A percentile compares a stretch with the other conserved stretches of the same genome.
phyloP scores from a whole-genome alignment of 2,888 invertebrate species.

The Aelia acuminata region DNA sequence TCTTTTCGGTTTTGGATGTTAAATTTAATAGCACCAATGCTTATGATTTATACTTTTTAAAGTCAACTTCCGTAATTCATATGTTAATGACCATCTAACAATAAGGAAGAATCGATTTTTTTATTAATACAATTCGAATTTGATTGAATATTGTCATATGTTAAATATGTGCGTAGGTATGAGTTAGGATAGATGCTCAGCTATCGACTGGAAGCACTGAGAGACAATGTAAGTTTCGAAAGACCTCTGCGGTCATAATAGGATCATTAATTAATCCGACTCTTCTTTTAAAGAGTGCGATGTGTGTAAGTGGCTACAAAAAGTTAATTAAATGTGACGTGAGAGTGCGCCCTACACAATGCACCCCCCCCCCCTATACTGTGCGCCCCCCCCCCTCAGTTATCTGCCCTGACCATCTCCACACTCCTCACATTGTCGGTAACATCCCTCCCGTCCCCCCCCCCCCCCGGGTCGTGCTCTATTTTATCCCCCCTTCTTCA shows the following conservation, averaged over 20 bases:
- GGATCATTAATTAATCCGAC: constrained; percentile 33
- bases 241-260: background rate
- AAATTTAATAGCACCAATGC: no score
- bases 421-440: constrained; percentile 37
- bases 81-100: no score
- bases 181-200: background rate
- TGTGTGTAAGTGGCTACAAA: constrained; percentile 48
- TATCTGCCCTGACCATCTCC: constrained; percentile 39
- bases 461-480: background rate
- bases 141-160: no score
- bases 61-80: no score
- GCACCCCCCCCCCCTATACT: background rate
- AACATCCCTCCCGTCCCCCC: background rate
- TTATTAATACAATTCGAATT: no score
- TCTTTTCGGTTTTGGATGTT: no score
- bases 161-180: no score
- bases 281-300: constrained; percentile 31
- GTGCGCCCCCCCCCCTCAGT: background rate
- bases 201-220: background rate
- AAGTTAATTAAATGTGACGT: constrained; percentile 26
- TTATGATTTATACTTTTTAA: no score
- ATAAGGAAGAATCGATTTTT: no score
- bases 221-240: constrained; percentile 4
- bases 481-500: constrained; percentile 37
- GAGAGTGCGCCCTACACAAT: constrained; percentile 26